Percentiles rank a stretch among this genome's conserved stretches.
Evolutionary conservation across 1,140 invertebrate genomes (phyloP).

Genomic region (Spodoptera litura): DNA sequence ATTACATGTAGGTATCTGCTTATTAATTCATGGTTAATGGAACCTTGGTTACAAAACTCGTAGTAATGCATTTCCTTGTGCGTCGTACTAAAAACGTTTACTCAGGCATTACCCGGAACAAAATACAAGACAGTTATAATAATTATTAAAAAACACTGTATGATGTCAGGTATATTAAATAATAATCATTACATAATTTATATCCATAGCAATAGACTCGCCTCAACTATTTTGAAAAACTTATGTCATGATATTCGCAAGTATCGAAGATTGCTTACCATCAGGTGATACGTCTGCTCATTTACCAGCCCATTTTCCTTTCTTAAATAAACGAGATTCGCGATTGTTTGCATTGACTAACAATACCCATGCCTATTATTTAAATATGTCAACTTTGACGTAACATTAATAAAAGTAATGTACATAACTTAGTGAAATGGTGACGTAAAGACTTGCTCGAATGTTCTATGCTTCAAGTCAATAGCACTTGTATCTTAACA

Average conservation of each 20-base stretch:
- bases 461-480: not conserved
- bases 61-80: constrained; percentile 38
- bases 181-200: not conserved
- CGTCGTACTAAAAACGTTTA: constrained; percentile 9
- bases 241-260: too few species aligned
- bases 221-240: too few species aligned
- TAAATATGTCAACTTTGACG: too few species aligned
- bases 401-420: too few species aligned
- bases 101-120: constrained; percentile 12
- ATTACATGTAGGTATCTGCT: constrained; percentile 15
- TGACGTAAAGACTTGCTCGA: not conserved
- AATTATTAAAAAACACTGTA: not conserved
- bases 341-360: too few species aligned
- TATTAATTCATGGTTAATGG: constrained; percentile 19
- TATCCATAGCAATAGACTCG: too few species aligned
- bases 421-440: too few species aligned
- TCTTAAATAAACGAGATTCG: too few species aligned
- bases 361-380: too few species aligned
- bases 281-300: too few species aligned
- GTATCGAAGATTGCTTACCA: too few species aligned
- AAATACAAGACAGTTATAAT: not conserved
- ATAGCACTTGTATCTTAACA: not conserved
- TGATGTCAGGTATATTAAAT: not conserved
- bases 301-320: too few species aligned
- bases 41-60: constrained; percentile 26